Base-by-base conservation (phyloP, 2,888 invertebrate genomes). In the Zhuqinia jingwanae region DNA sequence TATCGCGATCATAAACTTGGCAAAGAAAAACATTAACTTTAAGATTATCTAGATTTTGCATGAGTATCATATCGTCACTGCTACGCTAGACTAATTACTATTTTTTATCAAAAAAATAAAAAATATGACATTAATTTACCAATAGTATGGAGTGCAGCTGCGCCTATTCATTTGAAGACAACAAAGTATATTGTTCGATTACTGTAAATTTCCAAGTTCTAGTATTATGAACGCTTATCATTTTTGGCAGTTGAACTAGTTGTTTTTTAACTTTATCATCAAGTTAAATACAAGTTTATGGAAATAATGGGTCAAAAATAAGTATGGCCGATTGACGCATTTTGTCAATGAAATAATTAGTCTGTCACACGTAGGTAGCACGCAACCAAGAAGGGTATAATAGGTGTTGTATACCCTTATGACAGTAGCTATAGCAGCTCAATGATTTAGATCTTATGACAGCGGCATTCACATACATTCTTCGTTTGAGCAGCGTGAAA, bases 251-350 rank as follows among this genome's bases (percentile, higher is more conserved):
- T 20, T 20, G 45, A 42, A 30, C 30, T 65, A 20, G 17, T 65
- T n/a, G n/a, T n/a, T n/a, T n/a, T n/a, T n/a, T n/a, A n/a, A n/a
- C n/a, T n/a, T 47, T 45, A 1, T 25, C 5, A 2, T 2, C 45
- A 68, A 22, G 13, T 68, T 68, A 68, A 68, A 68, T 47, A 68
- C 68, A 68, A 68, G 11, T 68, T 68, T 47, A 68, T 68, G 47
- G 47, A 45, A 68, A 47, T 68, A 45, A 17, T 68, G 36, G 63
- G 63, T 63, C 63, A 63, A 27, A 11, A 27, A 63, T 63, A 27
- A 63, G 63, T 30, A 30, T 30, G 25, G 30, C 22, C 30, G n/a
- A 58, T 22, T 25, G 58, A 30, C 20, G 63, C 5, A 30, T n/a
- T 30, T 63, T 2, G n/a, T 63, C 63, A 36, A 30, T 63, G 36